Conservation (phyloP, 2,113 vertebrate genomes). For the Petroica traversi region DNA sequence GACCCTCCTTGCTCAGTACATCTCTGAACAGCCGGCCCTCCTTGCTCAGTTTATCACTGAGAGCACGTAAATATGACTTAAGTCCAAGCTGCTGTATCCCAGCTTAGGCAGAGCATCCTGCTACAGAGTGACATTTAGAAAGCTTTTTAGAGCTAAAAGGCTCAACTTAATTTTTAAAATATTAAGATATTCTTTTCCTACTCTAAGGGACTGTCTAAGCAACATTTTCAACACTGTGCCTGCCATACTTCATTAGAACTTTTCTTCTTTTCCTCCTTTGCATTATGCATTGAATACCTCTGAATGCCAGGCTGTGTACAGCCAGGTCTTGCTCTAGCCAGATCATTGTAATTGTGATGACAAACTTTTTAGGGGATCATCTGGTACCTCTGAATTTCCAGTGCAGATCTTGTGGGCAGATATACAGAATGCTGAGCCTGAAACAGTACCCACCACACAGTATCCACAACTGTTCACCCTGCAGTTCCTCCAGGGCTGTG, state of each 20-base stretch:
- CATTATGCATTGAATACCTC: neutral
- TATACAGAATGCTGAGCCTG: neutral
- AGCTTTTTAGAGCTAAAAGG: neutral
- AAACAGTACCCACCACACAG: neutral
- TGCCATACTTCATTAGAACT: neutral
- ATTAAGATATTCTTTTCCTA: neutral
- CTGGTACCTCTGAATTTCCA: neutral
- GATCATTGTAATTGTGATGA: neutral
- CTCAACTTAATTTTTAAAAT: neutral
- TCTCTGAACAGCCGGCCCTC: too few relatives aligned
- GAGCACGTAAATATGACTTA: neutral
- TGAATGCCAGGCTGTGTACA: neutral
- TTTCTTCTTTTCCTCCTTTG: neutral
- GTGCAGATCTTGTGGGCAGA: neutral
- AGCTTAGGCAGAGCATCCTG: neutral
- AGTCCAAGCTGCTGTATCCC: neutral
- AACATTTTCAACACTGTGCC: neutral
- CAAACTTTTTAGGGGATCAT: neutral
- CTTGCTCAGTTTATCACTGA: neutral
- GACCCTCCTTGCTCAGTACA: neutral
- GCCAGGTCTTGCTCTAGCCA: neutral
- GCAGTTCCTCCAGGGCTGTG: neutral
- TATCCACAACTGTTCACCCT: neutral
- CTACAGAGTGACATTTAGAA: neutral
- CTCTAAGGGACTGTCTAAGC: neutral